Conservation (phyloP, 2,888 invertebrate species). For the Pogonocherus hispidulus region DNA sequence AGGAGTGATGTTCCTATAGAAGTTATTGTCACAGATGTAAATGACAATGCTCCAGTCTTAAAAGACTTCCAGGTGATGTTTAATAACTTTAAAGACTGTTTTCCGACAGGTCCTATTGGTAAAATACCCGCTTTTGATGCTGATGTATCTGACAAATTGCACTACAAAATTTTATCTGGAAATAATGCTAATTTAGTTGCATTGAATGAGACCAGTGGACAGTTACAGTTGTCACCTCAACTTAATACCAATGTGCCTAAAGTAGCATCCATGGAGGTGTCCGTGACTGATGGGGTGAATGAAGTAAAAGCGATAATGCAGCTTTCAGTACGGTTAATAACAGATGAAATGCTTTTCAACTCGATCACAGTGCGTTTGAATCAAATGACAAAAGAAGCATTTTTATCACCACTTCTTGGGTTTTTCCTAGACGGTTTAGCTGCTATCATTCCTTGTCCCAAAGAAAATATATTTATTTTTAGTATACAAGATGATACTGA, state of each 20-base stretch:
- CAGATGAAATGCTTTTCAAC: conserved; percentile 94
- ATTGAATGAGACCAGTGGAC: conserved; percentile 86
- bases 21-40: conserved; percentile 91
- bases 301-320: conserved; percentile 95
- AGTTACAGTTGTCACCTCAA: conserved; percentile 90
- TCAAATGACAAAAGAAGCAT: conserved; percentile 94
- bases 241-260: conserved; percentile 96
- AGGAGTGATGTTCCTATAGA: conserved; percentile 91
- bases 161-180: conserved; percentile 88
- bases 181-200: conserved; percentile 93
- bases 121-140: conserved; percentile 94
- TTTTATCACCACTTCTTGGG: conserved; percentile 88
- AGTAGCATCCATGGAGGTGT: conserved; percentile 93
- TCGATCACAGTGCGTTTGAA: conserved; percentile 93
- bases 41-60: conserved; percentile 94
- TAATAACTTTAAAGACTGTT: conserved; percentile 95
- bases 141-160: conserved; percentile 89
- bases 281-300: conserved; percentile 94
- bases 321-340: conserved; percentile 89
- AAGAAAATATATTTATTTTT: conserved; percentile 93
- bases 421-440: conserved; percentile 93
- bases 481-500: conserved; percentile 95
- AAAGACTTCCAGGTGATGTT: conserved; percentile 93
- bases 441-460: conserved; percentile 91
- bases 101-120: conserved; percentile 93